Evolutionary conservation across 2,797 vertebrate species (phyloP).

Genomic region (Rhynchotus rufescens): DNA sequence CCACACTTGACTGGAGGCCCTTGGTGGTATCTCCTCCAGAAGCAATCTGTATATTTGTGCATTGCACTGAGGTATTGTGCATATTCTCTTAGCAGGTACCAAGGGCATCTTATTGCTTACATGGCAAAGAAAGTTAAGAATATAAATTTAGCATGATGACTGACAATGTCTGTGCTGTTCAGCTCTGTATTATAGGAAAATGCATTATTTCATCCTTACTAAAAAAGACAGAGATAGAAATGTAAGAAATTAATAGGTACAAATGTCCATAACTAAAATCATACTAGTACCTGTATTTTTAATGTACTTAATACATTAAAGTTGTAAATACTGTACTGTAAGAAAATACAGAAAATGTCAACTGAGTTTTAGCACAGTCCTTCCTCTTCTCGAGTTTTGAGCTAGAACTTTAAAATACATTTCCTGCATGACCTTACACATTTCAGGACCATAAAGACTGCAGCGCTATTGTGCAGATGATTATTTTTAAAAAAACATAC

Average conservation of each 20-base stretch:
- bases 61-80: no score
- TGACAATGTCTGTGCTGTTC: neutral
- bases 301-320: neutral
- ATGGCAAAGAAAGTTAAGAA: neutral
- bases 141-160: neutral
- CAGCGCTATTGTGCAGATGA: neutral
- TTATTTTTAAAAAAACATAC: neutral
- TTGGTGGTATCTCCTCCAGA: neutral
- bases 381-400: neutral
- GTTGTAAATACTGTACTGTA: neutral
- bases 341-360: neutral
- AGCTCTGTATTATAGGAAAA: neutral
- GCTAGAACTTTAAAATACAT: neutral
- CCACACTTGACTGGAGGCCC: neutral
- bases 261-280: accelerated
- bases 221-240: neutral
- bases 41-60: neutral
- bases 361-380: neutral
- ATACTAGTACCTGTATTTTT: neutral
- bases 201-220: neutral
- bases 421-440: neutral
- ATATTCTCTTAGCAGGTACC: neutral
- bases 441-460: neutral
- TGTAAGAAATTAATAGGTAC: neutral
- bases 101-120: neutral